phyloP scores from a whole-genome alignment of 2,113 vertebrate genomes.

The Donacobius atricapilla region DNA sequence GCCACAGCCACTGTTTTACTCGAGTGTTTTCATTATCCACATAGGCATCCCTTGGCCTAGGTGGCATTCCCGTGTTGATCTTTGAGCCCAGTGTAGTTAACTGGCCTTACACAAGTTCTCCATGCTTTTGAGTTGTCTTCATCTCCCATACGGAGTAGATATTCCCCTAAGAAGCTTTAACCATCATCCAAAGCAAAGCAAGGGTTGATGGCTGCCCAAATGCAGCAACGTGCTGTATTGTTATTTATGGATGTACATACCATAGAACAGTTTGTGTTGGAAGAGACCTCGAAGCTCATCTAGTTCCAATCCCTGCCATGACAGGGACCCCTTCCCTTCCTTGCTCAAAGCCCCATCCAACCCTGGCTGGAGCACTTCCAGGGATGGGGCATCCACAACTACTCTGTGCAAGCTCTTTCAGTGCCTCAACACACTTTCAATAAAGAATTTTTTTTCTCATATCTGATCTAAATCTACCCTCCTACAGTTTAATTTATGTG shows the following conservation, averaged over 20 bases:
- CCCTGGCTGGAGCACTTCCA: not conserved
- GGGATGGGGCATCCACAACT: not conserved
- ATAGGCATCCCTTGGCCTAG: rapidly evolving
- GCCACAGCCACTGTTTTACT: not conserved
- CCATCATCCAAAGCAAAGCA: not conserved
- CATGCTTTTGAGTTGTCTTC: not conserved
- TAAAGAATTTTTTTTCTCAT: not conserved
- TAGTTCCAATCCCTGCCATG: not conserved
- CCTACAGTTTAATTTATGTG: not conserved
- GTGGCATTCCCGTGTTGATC: not conserved
- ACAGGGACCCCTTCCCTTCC: not conserved
- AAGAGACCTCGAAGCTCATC: not conserved
- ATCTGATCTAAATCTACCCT: not conserved
- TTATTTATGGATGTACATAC: not conserved
- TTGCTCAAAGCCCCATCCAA: not conserved
- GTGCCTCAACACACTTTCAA: not conserved
- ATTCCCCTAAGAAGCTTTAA: not conserved
- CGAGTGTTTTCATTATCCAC: not conserved
- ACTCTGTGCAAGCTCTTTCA: not conserved
- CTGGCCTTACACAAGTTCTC: not conserved
- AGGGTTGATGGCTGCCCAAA: not conserved
- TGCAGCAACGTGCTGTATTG: not conserved
- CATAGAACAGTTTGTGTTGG: not conserved
- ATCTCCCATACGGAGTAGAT: not conserved
- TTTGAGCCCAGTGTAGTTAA: not conserved